Evolutionary conservation across 2,113 vertebrate genomes (phyloP).

Genomic region (Penelope pileata): DNA sequence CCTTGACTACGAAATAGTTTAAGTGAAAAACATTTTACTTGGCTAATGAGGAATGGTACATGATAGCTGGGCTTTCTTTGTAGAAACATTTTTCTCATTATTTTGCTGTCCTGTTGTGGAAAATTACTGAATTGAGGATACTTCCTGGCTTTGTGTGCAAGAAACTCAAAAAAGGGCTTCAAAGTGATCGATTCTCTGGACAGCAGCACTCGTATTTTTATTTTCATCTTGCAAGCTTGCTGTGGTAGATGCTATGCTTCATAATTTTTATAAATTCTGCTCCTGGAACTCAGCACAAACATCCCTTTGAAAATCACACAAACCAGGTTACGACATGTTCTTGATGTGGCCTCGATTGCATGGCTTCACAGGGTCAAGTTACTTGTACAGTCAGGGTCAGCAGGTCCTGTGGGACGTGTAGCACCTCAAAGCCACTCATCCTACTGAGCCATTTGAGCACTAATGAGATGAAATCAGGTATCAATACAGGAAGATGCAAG

Average conservation of each 20-base stretch:
- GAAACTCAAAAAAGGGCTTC: not conserved
- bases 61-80: not conserved
- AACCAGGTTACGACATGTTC: not conserved
- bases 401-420: not conserved
- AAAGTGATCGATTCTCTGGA: not conserved
- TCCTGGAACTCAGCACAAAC: not conserved
- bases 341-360: not conserved
- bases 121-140: conserved; percentile 15
- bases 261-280: not conserved
- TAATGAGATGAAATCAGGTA: not conserved
- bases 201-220: not conserved
- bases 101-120: conserved; percentile 59
- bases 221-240: not conserved
- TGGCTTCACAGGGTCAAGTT: not conserved
- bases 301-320: not conserved
- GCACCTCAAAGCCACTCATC: not conserved
- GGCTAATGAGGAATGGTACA: accelerated
- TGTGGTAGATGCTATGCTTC: not conserved
- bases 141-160: not conserved
- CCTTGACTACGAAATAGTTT: not conserved
- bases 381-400: not conserved
- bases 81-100: not conserved
- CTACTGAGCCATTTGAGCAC: not conserved
- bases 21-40: not conserved
- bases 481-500: not conserved